Conservation (phyloP, 2,113 vertebrate genomes). For the Rhodinocichla rosea region DNA sequence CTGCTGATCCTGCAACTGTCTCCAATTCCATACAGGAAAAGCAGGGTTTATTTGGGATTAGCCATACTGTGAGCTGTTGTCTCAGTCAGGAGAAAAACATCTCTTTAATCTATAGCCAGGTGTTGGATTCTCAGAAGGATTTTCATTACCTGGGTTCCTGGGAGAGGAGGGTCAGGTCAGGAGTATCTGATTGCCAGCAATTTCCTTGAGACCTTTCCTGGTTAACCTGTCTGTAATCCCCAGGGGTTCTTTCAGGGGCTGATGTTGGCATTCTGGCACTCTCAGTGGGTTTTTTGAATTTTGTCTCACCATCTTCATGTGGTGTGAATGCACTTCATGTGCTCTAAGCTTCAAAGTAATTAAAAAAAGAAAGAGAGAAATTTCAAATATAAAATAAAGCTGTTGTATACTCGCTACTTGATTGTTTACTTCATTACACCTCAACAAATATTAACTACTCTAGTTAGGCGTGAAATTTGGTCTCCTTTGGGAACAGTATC, state of each 20-base stretch:
- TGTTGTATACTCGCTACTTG: background rate
- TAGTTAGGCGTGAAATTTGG: background rate
- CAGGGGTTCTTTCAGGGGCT: background rate
- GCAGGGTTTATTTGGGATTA: background rate
- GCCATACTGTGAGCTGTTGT: background rate
- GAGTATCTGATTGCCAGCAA: slow-evolving; percentile 47
- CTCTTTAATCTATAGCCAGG: slow-evolving; percentile 30
- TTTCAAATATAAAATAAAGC: background rate
- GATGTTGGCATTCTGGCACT: background rate
- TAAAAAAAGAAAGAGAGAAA: background rate
- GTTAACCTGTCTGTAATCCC: background rate
- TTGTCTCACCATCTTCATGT: fast-evolving
- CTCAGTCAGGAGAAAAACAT: background rate
- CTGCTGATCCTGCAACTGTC: background rate
- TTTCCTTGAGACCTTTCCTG: slow-evolving; percentile 15
- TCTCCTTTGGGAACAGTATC: background rate
- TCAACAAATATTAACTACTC: slow-evolving; percentile 33
- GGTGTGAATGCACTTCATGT: background rate
- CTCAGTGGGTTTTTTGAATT: background rate
- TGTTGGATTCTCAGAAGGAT: slow-evolving; percentile 40
- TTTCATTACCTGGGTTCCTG: slow-evolving; percentile 28
- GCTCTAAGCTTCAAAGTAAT: background rate
- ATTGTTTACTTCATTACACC: background rate
- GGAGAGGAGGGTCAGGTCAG: slow-evolving; percentile 36
- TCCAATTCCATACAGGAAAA: background rate